Percentiles rank a stretch among this genome's conserved stretches.
phyloP scores from a whole-genome alignment of 2,888 invertebrate genomes.

The Mylabris sibirica region DNA sequence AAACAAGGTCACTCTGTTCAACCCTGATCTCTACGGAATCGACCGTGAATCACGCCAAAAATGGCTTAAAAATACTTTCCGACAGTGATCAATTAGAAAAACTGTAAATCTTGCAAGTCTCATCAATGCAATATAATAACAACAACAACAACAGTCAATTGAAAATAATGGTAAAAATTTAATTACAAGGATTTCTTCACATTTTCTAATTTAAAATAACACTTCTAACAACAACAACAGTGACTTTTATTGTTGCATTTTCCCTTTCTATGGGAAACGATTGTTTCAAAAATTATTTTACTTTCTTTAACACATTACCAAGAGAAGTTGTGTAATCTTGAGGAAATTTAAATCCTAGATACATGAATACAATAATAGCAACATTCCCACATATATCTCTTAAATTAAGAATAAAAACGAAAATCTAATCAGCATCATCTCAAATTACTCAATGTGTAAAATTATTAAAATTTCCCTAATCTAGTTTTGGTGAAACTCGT shows the following conservation, averaged over 20 bases:
- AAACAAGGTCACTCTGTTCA: too few species aligned
- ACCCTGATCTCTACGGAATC: not conserved
- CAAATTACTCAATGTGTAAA: not conserved
- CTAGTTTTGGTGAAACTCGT: not conserved
- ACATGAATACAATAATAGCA: not conserved
- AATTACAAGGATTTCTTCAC: slow-evolving; percentile 3
- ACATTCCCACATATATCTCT: not conserved
- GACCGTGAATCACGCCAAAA: not conserved
- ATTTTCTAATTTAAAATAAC: not conserved
- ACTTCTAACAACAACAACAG: not conserved
- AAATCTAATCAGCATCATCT: not conserved
- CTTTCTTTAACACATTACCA: not conserved
- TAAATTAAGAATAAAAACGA: not conserved
- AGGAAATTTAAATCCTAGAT: not conserved
- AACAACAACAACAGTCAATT: not conserved
- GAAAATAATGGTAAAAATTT: not conserved
- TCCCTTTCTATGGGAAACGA: not conserved
- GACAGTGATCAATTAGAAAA: not conserved
- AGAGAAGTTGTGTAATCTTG: not conserved
- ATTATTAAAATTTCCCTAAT: not conserved
- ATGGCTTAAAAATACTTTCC: not conserved
- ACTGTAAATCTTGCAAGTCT: not conserved
- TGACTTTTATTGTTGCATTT: not conserved
- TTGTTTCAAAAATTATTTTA: slow-evolving; percentile 3
- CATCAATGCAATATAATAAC: not conserved